Percentiles rank a stretch among this genome's conserved stretches.
Evolutionary conservation across 2,888 invertebrate species (phyloP).

Genomic region (Plebejus melissa): DNA sequence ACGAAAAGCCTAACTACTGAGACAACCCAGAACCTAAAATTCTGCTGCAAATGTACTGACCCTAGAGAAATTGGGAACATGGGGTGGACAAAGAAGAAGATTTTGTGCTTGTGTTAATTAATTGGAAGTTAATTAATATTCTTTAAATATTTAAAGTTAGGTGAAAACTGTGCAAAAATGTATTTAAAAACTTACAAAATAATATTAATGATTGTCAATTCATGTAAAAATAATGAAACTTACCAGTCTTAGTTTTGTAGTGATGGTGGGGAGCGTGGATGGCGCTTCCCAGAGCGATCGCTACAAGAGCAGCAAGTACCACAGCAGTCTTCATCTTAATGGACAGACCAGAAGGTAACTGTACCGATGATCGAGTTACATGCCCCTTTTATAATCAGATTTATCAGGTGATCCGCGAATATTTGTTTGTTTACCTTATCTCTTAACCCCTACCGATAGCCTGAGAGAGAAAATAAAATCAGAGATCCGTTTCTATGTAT

Average conservation of each 20-base stretch:
- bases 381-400: slow-evolving; percentile 1
- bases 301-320: slow-evolving; percentile 21
- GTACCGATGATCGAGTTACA: neutral
- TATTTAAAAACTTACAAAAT: no score
- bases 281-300: slow-evolving; percentile 21
- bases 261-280: slow-evolving; percentile 5
- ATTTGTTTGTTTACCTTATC: slow-evolving; percentile 11
- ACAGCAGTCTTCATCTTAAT: slow-evolving; percentile 19
- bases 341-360: slow-evolving; percentile 26
- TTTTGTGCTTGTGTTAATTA: no score
- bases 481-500: neutral
- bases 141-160: no score
- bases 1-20: no score
- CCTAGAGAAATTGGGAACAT: no score
- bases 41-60: no score
- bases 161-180: no score
- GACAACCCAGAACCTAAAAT: no score
- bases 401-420: slow-evolving; percentile 21
- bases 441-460: neutral
- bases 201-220: neutral
- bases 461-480: neutral
- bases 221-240: neutral
- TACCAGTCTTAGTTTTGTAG: slow-evolving; percentile 32
- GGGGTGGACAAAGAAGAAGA: no score
- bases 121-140: no score